Conservation (phyloP, 2,113 vertebrate species). For the Todiramphus chloris region DNA sequence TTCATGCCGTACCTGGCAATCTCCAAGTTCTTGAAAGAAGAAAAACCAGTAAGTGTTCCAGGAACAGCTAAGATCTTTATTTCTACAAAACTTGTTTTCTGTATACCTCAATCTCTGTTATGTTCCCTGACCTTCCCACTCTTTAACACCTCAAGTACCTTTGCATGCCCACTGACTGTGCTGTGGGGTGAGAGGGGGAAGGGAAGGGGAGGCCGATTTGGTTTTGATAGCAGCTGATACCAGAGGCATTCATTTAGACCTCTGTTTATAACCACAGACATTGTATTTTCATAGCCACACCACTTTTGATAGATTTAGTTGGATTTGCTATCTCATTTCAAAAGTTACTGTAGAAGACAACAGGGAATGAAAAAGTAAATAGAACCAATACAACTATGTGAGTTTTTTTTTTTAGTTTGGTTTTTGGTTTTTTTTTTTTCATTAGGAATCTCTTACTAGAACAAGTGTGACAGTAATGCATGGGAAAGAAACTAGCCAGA, state of each 20-base stretch:
- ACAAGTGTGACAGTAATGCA: not conserved
- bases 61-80: not conserved
- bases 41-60: not conserved
- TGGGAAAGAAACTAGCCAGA: not conserved
- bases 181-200: rapidly evolving
- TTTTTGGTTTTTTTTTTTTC: not conserved
- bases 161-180: not conserved
- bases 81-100: not conserved
- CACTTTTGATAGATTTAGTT: not conserved
- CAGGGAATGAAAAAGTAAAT: not conserved
- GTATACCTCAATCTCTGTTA: not conserved
- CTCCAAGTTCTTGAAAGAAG: not conserved
- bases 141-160: not conserved
- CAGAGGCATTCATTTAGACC: not conserved
- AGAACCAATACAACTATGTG: not conserved
- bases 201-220: not conserved
- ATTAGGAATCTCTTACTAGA: not conserved
- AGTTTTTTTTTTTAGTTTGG: too few species aligned
- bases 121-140: not conserved
- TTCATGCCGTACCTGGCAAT: not conserved
- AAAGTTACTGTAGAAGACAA: not conserved
- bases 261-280: not conserved
- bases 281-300: not conserved
- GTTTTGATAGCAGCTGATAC: not conserved
- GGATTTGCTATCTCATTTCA: not conserved